Evolutionary conservation across 2,113 vertebrate genomes (phyloP), one percentile per base, ranked within the genome.

Genomic region (Malurus elegans): DNA sequence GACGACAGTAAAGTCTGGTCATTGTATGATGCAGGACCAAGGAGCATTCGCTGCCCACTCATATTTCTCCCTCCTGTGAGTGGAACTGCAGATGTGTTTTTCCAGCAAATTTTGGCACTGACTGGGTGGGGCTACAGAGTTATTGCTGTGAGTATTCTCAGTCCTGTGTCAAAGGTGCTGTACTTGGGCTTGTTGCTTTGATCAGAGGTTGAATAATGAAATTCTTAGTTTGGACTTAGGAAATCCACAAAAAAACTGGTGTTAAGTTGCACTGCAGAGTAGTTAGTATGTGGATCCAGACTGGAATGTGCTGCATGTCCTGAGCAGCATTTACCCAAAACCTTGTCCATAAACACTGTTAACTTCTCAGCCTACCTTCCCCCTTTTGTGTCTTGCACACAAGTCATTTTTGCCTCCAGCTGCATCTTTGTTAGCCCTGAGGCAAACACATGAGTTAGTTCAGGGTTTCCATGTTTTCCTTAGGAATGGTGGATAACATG

Each of bases 1-100:
- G 99, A 99, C 1, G 99, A 99, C 98, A 99, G 99, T 80, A 99
- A 99, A 96, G 98, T 99, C 62, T 99, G 99, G 99, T 99, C 99
- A 0, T 97, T 99, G 73, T 99, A 99, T 23, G 99, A 99, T 21
- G 99, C 99, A 0, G 99, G 99, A 44, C 99, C 99, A 5, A 98
- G 99, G 97, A 99, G 96, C 93, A 99, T 99, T 96, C 96, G 99
- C 36, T 99, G 99, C 94, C 99, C 99, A 2, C 99, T 99, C 96
- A 99, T 99, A 96, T 99, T 99, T 79, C 98, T 99, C 4, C 99
- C 99, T 14, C 99, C 99, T 1, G 99, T 99, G 82, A 99, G 99
- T 9, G 99, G 99, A 44, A 99, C 99, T 8, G 99, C 99, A 2
- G 99, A 99, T 86, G 98, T 99, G 19, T 99, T 99, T 97, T 99